phyloP scores from a whole-genome alignment of 2,113 vertebrate genomes.

The Lepus americanus region DNA sequence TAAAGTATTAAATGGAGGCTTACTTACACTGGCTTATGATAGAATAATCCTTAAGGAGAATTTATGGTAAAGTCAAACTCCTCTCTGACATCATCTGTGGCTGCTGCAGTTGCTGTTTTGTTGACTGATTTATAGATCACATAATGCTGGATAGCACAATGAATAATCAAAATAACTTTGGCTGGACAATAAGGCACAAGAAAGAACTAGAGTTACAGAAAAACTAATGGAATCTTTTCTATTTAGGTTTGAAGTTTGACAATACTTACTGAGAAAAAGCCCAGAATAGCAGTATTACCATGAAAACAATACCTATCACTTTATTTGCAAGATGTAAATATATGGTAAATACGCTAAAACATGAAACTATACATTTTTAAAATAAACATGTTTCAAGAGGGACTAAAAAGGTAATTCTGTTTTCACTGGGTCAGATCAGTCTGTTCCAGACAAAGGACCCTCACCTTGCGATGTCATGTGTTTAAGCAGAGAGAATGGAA shows the following conservation, averaged over 20 bases:
- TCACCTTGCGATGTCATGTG: neutral
- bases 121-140: neutral
- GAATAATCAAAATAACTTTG: constrained; percentile 17
- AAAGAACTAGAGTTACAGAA: neutral
- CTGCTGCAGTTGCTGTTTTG: neutral
- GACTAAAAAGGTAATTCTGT: neutral
- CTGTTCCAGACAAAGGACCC: neutral
- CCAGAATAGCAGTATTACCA: neutral
- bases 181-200: neutral
- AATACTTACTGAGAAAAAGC: neutral
- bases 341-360: neutral
- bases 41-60: neutral
- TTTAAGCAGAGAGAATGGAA: neutral
- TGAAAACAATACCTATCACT: neutral
- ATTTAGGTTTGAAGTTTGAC: neutral
- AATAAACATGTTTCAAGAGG: neutral
- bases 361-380: neutral
- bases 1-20: neutral
- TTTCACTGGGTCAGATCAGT: neutral
- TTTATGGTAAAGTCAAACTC: neutral
- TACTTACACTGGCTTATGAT: neutral
- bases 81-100: neutral
- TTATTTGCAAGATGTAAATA: neutral
- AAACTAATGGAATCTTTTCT: neutral
- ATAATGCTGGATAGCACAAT: neutral